A percentile compares a stretch with the other conserved stretches of the same genome.
phyloP scores from a whole-genome alignment of 2,797 vertebrate genomes.

The Brotula barbata region DNA sequence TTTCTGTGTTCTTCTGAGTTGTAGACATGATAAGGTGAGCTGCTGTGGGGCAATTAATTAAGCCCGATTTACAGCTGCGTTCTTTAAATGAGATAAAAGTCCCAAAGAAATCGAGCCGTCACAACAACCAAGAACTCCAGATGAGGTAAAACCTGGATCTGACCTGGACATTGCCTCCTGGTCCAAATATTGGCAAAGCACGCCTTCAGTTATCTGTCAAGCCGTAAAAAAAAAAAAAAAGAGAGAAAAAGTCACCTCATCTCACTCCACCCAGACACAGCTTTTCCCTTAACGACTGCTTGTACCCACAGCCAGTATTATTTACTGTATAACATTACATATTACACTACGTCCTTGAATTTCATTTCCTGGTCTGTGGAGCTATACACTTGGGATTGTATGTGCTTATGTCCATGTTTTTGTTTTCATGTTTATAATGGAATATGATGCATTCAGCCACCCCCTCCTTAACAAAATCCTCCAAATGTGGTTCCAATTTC shows the following conservation, averaged over 20 bases:
- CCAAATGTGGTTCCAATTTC: constrained; percentile 1
- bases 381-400: not conserved
- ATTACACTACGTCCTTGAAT: not conserved
- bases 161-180: constrained; percentile 10
- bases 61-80: not conserved
- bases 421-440: not conserved
- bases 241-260: constrained; percentile 3
- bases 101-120: not conserved
- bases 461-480: constrained; percentile 10
- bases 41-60: not conserved
- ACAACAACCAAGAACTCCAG: not conserved
- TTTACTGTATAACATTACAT: too few relatives aligned
- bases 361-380: not conserved
- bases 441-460: not conserved
- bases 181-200: too few relatives aligned
- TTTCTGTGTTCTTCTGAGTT: constrained; percentile 8
- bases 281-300: too few relatives aligned
- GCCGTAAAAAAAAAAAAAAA: constrained; percentile 7
- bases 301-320: too few relatives aligned
- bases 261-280: not conserved
- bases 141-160: constrained; percentile 7
- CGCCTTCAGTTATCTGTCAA: constrained; percentile 18
- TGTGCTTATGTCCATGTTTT: not conserved
- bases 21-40: constrained; percentile 10
- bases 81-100: constrained; percentile 22